phyloP scores from a whole-genome alignment of 2,888 invertebrate genomes.

The Eurytoma adleriae region DNA sequence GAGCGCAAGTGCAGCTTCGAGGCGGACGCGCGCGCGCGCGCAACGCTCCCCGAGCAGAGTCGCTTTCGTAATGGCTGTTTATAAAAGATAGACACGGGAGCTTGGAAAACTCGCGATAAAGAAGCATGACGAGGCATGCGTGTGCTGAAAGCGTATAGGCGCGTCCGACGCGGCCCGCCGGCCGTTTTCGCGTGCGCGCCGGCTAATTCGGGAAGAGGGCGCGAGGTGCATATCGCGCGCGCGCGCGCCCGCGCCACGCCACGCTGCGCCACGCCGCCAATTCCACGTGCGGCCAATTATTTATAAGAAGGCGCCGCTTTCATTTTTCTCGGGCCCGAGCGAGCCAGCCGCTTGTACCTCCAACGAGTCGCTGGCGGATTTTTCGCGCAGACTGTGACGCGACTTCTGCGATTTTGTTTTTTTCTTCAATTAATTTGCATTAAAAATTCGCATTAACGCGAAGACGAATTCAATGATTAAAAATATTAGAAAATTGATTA shows the following conservation, averaged over 20 bases:
- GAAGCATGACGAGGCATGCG: conserved; percentile 71
- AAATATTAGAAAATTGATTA: no score
- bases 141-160: conserved; percentile 73
- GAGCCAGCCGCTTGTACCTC: no score
- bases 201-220: conserved; percentile 11
- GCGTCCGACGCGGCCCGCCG: not conserved
- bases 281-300: conserved; percentile 24
- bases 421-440: no score
- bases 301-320: conserved; percentile 36
- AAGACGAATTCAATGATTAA: no score
- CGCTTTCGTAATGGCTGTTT: not conserved
- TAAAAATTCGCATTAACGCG: no score
- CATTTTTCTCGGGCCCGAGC: conserved; percentile 45
- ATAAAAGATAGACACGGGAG: not conserved
- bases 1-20: no score
- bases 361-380: no score
- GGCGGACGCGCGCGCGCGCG: no score
- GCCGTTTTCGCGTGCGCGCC: not conserved
- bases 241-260: not conserved
- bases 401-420: no score
- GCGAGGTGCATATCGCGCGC: not conserved
- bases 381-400: no score
- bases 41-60: no score
- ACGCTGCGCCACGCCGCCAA: not conserved
- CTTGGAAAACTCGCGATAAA: conserved; percentile 61